Conservation (phyloP, 1,140 invertebrate species). For the Brachionus rotundiformis region DNA sequence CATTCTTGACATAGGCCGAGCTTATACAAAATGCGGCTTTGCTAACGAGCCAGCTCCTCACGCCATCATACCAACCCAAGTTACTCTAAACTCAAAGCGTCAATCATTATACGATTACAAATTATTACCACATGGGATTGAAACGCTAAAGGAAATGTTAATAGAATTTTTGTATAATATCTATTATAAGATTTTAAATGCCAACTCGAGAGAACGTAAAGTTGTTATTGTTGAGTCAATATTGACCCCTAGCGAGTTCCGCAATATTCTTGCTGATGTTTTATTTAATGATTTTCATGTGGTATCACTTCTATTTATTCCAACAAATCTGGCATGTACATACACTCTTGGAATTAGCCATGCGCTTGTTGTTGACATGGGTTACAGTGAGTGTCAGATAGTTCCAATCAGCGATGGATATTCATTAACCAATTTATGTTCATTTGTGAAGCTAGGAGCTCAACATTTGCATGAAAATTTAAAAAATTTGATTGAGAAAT, state of each 20-base stretch:
- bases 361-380: conserved; percentile 80
- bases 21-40: conserved; percentile 94
- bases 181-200: conserved; percentile 39
- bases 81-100: neutral
- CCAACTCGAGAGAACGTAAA: conserved; percentile 87
- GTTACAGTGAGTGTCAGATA: conserved; percentile 77
- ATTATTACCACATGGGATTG: neutral
- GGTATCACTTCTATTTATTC: conserved; percentile 72
- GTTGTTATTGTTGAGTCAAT: conserved; percentile 87
- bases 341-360: conserved; percentile 75
- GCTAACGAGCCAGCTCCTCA: conserved; percentile 81
- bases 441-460: neutral
- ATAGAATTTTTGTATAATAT: conserved; percentile 39
- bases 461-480: neutral
- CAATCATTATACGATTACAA: neutral
- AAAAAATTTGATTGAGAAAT: neutral
- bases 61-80: conserved; percentile 75
- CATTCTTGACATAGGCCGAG: conserved; percentile 83
- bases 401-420: conserved; percentile 71
- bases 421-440: conserved; percentile 14
- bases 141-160: neutral
- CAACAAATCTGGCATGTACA: conserved; percentile 77
- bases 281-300: conserved; percentile 89
- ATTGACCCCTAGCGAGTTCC: conserved; percentile 75
- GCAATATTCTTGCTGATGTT: conserved; percentile 84